Evolutionary conservation across 2,797 vertebrate genomes (phyloP), one percentile per base, ranked within the genome.

Genomic region (Ciconia nigra): DNA sequence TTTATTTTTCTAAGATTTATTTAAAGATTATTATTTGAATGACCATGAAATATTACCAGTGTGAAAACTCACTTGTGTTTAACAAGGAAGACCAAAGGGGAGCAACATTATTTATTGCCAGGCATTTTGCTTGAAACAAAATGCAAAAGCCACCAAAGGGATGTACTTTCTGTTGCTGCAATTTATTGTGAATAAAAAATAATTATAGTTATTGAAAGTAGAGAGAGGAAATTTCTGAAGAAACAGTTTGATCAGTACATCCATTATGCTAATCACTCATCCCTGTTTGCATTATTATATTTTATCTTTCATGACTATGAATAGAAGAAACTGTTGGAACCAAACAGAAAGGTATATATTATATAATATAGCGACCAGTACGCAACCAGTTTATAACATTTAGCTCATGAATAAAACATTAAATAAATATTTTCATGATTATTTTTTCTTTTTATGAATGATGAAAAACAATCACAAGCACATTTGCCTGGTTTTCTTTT

Each of bases 391-490:
- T 94, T 89, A 78, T 83, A 91, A 83, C 41, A 79, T 92, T 87
- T 79, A 79, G 7, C 12, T 95, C 73, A 96, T 95, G 25, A 93
- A 96, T 95, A 96, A 97, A 97, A 57, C 39, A 96, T 76, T 17
- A 92, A 93, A 87, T 57, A 72, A 83, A 94, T 96, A 72, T 85
- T 87, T 87, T 87, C 70, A 79, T 80, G 16, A 87, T 93, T 95
- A 80, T 17, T 81, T 96, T 89, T 89, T 76, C 54, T 69, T 90
- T 93, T 79, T 31, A 81, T 82, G 76, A 85, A 66, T 96, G 65
- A 80, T 81, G 41, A 90, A 93, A 94, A 82, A 52, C n/a, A 83
- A 55, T 73, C 80, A 58, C 61, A 63, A 81, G 37, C 15, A 31
- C 37, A 41, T 83, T 54, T 95, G 10, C 14, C 66, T 86, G 19